phyloP scores from a whole-genome alignment of 2,797 vertebrate species.

The Garrulus glandarius region DNA sequence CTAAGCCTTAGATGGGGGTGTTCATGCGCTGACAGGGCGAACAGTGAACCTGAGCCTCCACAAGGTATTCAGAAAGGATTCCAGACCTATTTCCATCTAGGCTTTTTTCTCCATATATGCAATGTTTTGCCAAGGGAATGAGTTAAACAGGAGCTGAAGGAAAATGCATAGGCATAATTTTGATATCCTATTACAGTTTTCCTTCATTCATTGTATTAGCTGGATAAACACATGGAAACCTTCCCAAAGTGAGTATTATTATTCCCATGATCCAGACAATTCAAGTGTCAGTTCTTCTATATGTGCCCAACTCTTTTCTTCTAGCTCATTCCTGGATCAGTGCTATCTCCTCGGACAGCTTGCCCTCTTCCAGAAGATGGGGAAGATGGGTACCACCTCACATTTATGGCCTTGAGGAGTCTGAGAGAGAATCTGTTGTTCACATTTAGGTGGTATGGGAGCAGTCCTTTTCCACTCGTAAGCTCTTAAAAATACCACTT shows the following conservation, averaged over 20 bases:
- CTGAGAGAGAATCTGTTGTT: neutral
- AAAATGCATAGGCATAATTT: neutral
- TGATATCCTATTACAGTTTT: neutral
- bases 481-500: neutral
- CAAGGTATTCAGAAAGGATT: neutral
- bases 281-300: neutral
- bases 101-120: neutral
- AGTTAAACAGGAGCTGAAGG: neutral
- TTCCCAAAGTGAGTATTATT: neutral
- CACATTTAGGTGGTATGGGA: neutral
- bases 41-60: neutral
- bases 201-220: neutral
- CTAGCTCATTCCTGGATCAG: neutral
- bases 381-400: neutral
- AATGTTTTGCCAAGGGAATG: neutral
- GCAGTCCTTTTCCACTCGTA: neutral
- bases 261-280: neutral
- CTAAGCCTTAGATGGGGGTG: neutral
- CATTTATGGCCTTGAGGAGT: neutral
- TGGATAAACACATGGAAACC: neutral
- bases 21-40: neutral
- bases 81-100: neutral
- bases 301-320: neutral
- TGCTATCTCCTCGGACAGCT: neutral
- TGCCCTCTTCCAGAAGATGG: neutral